Conservation (phyloP, 2,797 vertebrate genomes). For the Sebastes miniatus region DNA sequence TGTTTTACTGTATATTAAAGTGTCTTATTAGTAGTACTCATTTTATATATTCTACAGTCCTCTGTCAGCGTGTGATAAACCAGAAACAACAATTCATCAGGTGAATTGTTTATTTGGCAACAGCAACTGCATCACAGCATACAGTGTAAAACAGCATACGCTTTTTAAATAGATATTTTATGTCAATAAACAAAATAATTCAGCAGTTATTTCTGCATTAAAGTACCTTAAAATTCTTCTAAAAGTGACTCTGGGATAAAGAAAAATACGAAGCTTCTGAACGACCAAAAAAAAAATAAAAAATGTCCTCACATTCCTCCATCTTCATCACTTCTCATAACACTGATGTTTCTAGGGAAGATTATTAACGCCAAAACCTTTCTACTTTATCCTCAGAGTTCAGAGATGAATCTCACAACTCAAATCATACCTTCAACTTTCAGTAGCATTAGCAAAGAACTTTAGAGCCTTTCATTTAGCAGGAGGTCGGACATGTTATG, state of each 20-base stretch:
- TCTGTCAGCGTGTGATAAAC: background rate
- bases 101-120: slow-evolving; percentile 77
- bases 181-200: background rate
- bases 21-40: background rate
- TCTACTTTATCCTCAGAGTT: background rate
- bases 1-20: background rate
- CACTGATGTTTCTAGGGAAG: background rate
- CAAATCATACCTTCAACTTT: background rate
- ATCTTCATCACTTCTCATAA: background rate
- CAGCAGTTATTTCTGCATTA: background rate
- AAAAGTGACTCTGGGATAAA: background rate
- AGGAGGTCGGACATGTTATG: background rate
- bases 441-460: background rate
- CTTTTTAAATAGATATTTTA: slow-evolving; percentile 17
- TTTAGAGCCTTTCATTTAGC: background rate
- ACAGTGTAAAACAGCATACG: slow-evolving; percentile 46
- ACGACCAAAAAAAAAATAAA: background rate
- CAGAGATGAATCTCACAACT: background rate
- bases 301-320: background rate
- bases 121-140: slow-evolving; percentile 61
- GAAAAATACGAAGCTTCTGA: background rate
- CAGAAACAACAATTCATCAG: slow-evolving; percentile 73
- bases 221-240: slow-evolving; percentile 17
- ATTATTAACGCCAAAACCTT: background rate
- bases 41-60: background rate